Base-by-base conservation (phyloP, 2,113 vertebrate species). In the Psilopsiagon aymara region DNA sequence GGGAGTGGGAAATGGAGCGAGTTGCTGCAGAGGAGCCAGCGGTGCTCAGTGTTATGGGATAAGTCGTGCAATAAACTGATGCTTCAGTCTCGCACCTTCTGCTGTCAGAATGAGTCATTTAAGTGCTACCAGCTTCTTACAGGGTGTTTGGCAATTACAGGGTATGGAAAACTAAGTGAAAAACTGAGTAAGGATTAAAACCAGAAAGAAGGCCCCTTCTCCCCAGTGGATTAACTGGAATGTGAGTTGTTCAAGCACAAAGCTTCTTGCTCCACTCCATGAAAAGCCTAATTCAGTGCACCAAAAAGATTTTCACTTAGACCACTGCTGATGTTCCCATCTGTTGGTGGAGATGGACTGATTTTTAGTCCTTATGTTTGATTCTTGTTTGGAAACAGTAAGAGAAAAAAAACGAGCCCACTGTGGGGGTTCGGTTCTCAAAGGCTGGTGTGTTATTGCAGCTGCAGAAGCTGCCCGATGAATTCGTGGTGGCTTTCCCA, bases 371-470 rank as follows among this genome's bases (percentile, higher is more conserved):
- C 43, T 84, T 60, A 29, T 33, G 43, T 95, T 87, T 93, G 67
- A 62, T 68, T 92, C 81, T 87, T 93, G 49, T 94, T 93, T 97
- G 78, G 91, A 87, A 96, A 74, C 82, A 85, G 80, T 66, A 92
- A 78, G 88, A 87, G 59, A 14, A 51, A 11, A 90, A 90, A 78
- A 76, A 62, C 17, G 31, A 86, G 53, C 77, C 74, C 51, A 62
- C 70, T 86, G 95, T 85, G 90, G 91, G 87, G 80, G 66, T 89
- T 82, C 78, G 57, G 33, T 81, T 94, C 60, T 43, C 25, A 43
- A 3, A 24, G 70, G 60, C 66, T 6, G 6, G 68, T 1, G 3
- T 96, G 21, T 86, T 96, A 76, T 83, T 95, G 89, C 86, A 97
- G 88, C 93, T 95, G 92, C 60, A 37, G 8, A 62, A 71, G 49